Evolutionary conservation across 2,113 vertebrate genomes (phyloP), one percentile per base, ranked within the genome.

Genomic region (Rhinogobius similis): DNA sequence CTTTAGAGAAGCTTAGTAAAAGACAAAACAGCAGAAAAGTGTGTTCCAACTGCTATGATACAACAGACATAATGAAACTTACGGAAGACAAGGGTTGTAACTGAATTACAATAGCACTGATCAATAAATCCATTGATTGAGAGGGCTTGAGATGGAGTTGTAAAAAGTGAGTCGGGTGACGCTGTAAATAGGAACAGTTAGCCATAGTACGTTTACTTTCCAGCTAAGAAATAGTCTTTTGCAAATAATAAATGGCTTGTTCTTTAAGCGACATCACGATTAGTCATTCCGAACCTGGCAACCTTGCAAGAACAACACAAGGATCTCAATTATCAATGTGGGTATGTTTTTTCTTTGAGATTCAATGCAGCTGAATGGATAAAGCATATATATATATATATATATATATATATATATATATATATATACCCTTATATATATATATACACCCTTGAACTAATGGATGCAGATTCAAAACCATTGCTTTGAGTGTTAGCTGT

Each of bases 101-200:
- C 1, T 59, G 27, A 20, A 59, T 32, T 36, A 59, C 9, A 61
- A 61, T 5, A 61, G 27, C 56, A 24, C 18, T n/a, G 38, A n/a
- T 61, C 27, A 61, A 61, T 59, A 36, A 32, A 36, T 58, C 55
- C 14, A 18, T n/a, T 59, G 56, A 59, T n/a, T 59, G 55, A 29
- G 16, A 27, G 24, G 13, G 14, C 24, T 7, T 58, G 14, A 58
- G 26, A 58, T 29, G 24, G n/a, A 23, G 23, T 12, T 55, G 52
- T 21, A 24, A 55, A 23, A n/a, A 24, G 9, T 26, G 23, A 26
- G 21, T 13, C 0, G 23, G 3, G 21, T 9, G 52, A 26, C 4
- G 10, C 5, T 23, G 23, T 11, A 12, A 10, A 53, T 4, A 24
- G 21, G 10, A 23, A 53, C 18, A 50, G 39, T 12, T 41, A 4